Conservation (phyloP, 2,113 vertebrate species). For the Psophia crepitans region DNA sequence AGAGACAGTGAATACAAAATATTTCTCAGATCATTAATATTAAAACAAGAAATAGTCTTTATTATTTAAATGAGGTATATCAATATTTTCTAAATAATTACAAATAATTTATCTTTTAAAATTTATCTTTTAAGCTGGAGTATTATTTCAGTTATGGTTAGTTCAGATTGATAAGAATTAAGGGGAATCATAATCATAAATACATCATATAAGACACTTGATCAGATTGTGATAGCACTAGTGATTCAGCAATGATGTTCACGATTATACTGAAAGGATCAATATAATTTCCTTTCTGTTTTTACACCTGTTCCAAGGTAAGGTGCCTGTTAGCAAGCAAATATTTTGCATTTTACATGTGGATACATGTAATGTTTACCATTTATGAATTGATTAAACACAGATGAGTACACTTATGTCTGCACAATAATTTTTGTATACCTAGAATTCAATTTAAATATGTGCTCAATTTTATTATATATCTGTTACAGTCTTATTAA, state of each 20-base stretch:
- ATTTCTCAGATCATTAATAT: background rate
- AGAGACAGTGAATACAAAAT: background rate
- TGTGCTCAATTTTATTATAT: background rate
- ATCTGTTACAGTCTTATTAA: background rate
- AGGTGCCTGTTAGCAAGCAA: background rate
- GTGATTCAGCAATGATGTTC: background rate
- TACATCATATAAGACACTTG: background rate
- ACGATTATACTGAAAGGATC: background rate
- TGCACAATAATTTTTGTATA: background rate
- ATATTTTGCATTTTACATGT: background rate
- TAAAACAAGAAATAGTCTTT: background rate
- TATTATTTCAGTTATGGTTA: background rate
- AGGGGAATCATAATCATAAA: background rate
- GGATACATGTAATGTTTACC: background rate
- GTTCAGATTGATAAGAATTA: background rate
- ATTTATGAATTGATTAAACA: background rate
- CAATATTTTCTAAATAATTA: background rate
- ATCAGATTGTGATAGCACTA: background rate
- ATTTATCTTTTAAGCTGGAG: background rate
- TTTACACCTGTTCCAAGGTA: background rate
- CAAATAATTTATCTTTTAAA: background rate
- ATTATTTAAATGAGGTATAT: background rate
- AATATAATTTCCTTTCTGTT: background rate
- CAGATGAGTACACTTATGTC: background rate
- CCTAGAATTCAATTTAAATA: background rate